Evolutionary conservation across 2,797 vertebrate genomes (phyloP).

Genomic region (Etheostoma perlongum): DNA sequence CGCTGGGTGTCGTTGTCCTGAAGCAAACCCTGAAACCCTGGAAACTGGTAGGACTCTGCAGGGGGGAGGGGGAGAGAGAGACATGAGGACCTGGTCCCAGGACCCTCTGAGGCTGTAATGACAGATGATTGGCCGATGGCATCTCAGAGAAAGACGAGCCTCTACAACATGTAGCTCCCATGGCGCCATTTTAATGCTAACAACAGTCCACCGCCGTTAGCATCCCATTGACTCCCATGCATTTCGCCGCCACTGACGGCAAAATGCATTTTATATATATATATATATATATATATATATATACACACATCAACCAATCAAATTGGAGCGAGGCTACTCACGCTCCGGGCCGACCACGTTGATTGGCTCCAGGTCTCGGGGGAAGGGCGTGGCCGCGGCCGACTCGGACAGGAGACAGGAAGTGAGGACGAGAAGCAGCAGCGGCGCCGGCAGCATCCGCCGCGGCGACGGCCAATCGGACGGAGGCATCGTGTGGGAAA

Average conservation of each 20-base stretch:
- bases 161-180: too few relatives aligned
- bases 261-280: too few relatives aligned
- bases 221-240: too few relatives aligned
- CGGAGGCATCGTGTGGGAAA: constrained; percentile 52
- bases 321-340: constrained; percentile 60
- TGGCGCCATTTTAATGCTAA: too few relatives aligned
- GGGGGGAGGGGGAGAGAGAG: background rate
- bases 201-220: too few relatives aligned
- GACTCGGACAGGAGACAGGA: constrained; percentile 53
- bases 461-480: constrained; percentile 33
- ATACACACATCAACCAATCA: background rate
- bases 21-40: constrained; percentile 91
- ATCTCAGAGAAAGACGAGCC: too few relatives aligned
- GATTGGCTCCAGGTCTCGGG: constrained; percentile 82
- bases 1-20: constrained; percentile 92
- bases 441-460: background rate
- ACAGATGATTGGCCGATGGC: too few relatives aligned
- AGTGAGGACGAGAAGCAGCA: constrained; percentile 32
- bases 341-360: constrained; percentile 67
- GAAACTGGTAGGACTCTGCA: constrained; percentile 92
- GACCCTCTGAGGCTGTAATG: too few relatives aligned
- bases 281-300: too few relatives aligned
- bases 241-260: too few relatives aligned
- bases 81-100: too few relatives aligned
- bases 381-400: constrained; percentile 71